Conservation (phyloP, 2,113 vertebrate genomes). For the Solea senegalensis region DNA sequence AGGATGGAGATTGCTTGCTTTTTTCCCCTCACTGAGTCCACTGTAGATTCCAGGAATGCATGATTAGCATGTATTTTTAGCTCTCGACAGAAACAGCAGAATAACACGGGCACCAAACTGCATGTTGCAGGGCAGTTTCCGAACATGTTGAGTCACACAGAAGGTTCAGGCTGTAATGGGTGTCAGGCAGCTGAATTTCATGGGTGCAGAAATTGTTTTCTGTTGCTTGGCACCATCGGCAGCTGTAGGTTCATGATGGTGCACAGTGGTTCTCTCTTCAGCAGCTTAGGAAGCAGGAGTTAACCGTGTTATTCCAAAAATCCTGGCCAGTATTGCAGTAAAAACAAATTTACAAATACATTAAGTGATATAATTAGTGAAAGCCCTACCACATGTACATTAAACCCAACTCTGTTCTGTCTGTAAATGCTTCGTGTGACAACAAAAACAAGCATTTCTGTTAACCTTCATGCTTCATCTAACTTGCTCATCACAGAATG, state of each 20-base stretch:
- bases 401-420: not conserved
- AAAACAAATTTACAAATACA: too few relatives aligned
- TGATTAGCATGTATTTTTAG: conserved; percentile 4
- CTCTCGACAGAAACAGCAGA: not conserved
- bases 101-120: not conserved
- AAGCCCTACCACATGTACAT: too few relatives aligned
- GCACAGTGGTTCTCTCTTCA: conserved; percentile 2
- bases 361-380: too few relatives aligned
- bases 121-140: not conserved
- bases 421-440: not conserved
- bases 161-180: too few relatives aligned
- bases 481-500: conserved; percentile 14
- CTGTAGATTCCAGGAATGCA: not conserved
- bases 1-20: not conserved
- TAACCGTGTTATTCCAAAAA: not conserved
- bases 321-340: too few relatives aligned
- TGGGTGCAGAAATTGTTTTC: conserved; percentile 14
- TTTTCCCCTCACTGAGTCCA: not conserved
- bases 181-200: conserved; percentile 1
- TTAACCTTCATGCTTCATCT: conserved; percentile 38
- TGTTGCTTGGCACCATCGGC: not conserved
- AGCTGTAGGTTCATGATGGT: not conserved
- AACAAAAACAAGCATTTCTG: conserved; percentile 24
- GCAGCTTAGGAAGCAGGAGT: conserved; percentile 1
- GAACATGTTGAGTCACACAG: not conserved